Conservation (phyloP, 2,888 invertebrate genomes). For the Andrena flavipes region DNA sequence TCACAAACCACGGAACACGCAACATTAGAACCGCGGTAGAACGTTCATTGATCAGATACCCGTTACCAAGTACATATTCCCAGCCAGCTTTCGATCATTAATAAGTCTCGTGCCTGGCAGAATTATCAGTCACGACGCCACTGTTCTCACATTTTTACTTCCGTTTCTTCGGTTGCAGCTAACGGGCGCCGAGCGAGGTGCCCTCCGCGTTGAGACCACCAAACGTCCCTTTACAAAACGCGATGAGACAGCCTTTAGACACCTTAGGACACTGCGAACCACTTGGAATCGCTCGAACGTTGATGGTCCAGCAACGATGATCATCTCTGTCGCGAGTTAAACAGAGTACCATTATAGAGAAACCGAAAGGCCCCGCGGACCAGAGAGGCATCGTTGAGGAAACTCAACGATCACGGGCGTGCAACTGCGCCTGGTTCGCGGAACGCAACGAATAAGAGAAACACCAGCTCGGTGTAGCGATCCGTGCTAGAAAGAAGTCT, state of each 20-base stretch:
- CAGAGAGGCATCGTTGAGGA: no score
- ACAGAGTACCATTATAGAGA: no score
- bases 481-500: conserved; percentile 25
- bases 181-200: conserved; percentile 11
- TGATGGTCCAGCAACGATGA: no score
- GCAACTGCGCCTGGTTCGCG: background rate
- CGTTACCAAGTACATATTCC: conserved; percentile 27
- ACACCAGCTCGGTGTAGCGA: conserved; percentile 4
- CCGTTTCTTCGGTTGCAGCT: background rate
- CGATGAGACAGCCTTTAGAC: background rate
- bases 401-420: background rate
- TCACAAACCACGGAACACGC: conserved; percentile 14
- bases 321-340: no score
- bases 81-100: conserved; percentile 29
- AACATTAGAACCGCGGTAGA: background rate
- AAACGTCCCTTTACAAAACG: background rate
- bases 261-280: background rate
- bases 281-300: background rate
- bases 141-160: conserved; percentile 24
- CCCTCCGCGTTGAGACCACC: background rate
- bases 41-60: conserved; percentile 33
- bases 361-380: no score
- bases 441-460: background rate
- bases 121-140: conserved; percentile 22
- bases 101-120: conserved; percentile 26